These are phyloP conservation scores for Lagocephalus sceleratus DNA, from an alignment of 2,797 vertebrate genomes.

Conservation along the genomic window DNA sequence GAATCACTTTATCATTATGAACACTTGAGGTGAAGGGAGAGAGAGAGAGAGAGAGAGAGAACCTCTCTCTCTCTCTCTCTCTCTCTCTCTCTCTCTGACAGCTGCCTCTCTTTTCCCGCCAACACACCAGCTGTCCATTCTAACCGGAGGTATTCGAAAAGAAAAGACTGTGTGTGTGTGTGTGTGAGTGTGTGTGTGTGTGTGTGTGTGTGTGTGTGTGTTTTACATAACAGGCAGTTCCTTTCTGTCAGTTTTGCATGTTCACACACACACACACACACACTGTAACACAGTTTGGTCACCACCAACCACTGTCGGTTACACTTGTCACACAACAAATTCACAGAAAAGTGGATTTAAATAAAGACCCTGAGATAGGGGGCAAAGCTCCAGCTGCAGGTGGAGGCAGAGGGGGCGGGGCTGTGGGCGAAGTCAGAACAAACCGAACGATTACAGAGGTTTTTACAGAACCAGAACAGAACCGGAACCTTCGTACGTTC, in stretches of 20 bases:
- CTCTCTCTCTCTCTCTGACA: constrained; percentile 33
- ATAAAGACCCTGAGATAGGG: background rate
- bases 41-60: too few relatives aligned
- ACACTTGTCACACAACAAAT: background rate
- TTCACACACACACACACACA: constrained; percentile 20
- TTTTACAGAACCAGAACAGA: too few relatives aligned
- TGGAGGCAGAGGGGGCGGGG: too few relatives aligned
- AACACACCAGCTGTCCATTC: constrained; percentile 64
- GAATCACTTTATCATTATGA: too few relatives aligned
- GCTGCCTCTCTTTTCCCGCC: constrained; percentile 64
- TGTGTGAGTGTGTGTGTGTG: constrained; percentile 31
- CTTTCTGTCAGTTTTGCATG: constrained; percentile 27
- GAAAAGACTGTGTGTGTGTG: background rate
- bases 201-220: constrained; percentile 20
- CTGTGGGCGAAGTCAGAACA: too few relatives aligned
- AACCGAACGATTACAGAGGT: too few relatives aligned
- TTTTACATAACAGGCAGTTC: constrained; percentile 27
- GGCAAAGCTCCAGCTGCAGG: background rate
- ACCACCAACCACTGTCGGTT: background rate
- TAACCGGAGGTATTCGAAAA: constrained; percentile 41
- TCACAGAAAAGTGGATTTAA: background rate
- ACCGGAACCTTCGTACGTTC: too few relatives aligned
- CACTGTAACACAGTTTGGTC: constrained; percentile 3
- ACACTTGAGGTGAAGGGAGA: too few relatives aligned
- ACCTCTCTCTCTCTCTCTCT: background rate